Conservation (phyloP, 1,140 invertebrate species). For the Xylocopa sonorina region DNA sequence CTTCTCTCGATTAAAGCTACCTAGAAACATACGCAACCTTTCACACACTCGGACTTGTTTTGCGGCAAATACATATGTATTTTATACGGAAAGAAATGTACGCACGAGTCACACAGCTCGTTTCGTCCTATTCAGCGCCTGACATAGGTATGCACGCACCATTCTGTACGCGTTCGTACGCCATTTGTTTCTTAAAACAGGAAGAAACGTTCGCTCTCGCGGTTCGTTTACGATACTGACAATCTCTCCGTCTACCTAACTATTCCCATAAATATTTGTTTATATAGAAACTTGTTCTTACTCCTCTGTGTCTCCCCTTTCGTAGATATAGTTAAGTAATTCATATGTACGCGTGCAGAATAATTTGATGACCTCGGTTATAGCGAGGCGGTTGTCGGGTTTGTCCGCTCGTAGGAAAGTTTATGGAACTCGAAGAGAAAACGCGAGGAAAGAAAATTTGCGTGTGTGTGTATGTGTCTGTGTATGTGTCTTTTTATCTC, state of each 20-base stretch:
- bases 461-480: no score
- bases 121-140: not conserved
- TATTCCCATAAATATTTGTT: constrained; percentile 52
- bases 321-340: constrained; percentile 40
- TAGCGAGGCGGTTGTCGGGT: not conserved
- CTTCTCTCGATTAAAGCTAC: constrained; percentile 17
- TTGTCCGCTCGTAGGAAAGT: constrained; percentile 27
- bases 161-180: not conserved
- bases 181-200: not conserved
- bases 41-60: not conserved
- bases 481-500: not conserved
- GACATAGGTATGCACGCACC: no score
- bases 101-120: not conserved
- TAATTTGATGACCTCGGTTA: constrained; percentile 45
- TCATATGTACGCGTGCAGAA: constrained; percentile 44
- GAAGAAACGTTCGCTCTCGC: not conserved
- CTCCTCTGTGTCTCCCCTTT: constrained; percentile 8
- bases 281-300: constrained; percentile 34
- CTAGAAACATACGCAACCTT: not conserved
- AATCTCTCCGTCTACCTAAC: constrained; percentile 45
- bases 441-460: constrained; percentile 19
- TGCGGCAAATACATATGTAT: no score
- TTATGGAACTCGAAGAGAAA: constrained; percentile 21
- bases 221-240: not conserved
- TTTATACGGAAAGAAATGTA: not conserved